Percentiles rank a stretch among this genome's conserved stretches.
Evolutionary conservation across 2,113 vertebrate species (phyloP).

Genomic region (Prietella phreatophila): DNA sequence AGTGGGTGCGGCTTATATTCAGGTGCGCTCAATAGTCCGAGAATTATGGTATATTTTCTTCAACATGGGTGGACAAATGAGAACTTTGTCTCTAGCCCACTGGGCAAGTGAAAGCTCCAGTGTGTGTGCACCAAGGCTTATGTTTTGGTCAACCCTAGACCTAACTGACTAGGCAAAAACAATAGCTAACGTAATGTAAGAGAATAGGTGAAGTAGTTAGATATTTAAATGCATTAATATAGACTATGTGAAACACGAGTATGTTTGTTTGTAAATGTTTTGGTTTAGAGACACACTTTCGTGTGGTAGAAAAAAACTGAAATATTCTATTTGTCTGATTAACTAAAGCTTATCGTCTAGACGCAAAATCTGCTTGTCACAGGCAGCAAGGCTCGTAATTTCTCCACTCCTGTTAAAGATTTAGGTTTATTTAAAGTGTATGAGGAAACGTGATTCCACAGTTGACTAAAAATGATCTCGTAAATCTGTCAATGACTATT

Average conservation of each 20-base stretch:
- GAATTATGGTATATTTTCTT: not conserved
- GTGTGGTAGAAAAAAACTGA: no score
- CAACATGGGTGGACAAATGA: not conserved
- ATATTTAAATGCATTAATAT: not conserved
- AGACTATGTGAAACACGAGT: not conserved
- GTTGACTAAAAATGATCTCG: not conserved
- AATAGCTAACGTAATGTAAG: not conserved
- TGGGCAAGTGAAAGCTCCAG: not conserved
- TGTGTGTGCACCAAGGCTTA: not conserved
- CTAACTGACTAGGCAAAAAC: not conserved
- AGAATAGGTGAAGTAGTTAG: not conserved
- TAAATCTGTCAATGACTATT: not conserved
- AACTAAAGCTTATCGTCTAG: not conserved
- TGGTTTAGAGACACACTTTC: no score
- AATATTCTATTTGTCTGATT: not conserved
- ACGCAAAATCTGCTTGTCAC: no score
- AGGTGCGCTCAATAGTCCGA: no score
- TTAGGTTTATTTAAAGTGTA: not conserved
- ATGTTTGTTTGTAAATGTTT: not conserved
- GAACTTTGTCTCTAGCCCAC: not conserved
- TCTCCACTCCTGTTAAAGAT: not conserved
- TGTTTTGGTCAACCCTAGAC: not conserved
- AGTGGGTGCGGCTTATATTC: no score
- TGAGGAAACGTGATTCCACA: not conserved
- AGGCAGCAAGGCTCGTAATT: not conserved